phyloP scores from a whole-genome alignment of 2,797 vertebrate species.

The Argyrosomus regius region DNA sequence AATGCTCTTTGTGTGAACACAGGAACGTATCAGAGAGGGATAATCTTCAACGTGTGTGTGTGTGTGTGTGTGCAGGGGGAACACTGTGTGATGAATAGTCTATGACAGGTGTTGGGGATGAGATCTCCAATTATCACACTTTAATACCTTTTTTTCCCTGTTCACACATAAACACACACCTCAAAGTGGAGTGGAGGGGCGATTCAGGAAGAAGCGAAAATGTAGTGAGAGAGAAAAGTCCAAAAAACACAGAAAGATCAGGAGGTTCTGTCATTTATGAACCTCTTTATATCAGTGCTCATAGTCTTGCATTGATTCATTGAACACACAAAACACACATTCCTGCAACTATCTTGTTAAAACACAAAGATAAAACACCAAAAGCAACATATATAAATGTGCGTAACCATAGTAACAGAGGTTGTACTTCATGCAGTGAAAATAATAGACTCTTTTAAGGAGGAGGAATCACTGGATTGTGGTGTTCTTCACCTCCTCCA shows the following conservation, averaged over 20 bases:
- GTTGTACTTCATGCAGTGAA: background rate
- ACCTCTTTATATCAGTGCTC: background rate
- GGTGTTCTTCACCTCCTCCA: background rate
- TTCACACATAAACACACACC: conserved; percentile 62
- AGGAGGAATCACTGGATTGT: conserved; percentile 2
- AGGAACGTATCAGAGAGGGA: conserved; percentile 63
- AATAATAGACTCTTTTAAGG: background rate
- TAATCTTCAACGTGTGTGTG: conserved; percentile 61
- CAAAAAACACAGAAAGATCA: background rate
- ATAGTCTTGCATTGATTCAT: background rate
- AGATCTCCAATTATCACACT: conserved; percentile 79
- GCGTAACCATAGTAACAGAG: conserved; percentile 19
- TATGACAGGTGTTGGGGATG: conserved; percentile 70
- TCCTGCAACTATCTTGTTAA: background rate
- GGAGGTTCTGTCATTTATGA: background rate
- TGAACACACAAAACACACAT: background rate
- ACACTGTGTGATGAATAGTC: conserved; percentile 60
- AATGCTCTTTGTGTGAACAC: conserved; percentile 64
- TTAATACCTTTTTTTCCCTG: conserved; percentile 68
- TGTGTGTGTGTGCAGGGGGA: conserved; percentile 29
- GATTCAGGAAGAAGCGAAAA: conserved; percentile 22
- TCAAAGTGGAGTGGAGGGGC: conserved; percentile 19
- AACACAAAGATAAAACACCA: background rate
- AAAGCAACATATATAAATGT: background rate
- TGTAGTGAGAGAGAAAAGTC: background rate